A percentile compares a stretch with the other conserved stretches of the same genome.
Conservation (phyloP, 2,113 vertebrate genomes). For the Anarrhichthys ocellatus region DNA sequence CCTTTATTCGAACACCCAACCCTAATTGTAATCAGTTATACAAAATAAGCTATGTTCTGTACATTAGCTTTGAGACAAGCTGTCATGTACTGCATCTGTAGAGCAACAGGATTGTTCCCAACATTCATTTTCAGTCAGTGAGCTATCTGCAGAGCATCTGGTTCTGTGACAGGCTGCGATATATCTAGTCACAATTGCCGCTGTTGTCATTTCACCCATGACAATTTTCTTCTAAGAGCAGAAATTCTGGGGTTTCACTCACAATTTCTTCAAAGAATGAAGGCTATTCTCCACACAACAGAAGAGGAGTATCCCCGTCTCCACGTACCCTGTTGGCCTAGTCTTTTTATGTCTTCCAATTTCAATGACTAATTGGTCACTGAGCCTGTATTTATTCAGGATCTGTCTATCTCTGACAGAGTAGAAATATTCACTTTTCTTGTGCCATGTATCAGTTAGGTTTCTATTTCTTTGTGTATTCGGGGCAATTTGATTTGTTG, state of each 20-base stretch:
- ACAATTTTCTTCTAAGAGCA: background rate
- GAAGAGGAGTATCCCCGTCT: background rate
- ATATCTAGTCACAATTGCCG: background rate
- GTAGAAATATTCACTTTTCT: background rate
- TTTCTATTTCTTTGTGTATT: background rate
- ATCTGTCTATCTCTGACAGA: background rate
- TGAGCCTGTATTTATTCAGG: background rate
- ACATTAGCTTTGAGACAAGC: background rate
- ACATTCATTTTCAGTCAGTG: background rate
- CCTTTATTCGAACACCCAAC: background rate
- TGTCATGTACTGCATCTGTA: background rate
- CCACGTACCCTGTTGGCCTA: background rate
- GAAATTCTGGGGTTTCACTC: background rate
- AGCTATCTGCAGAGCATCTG: constrained; percentile 28
- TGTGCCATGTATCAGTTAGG: background rate
- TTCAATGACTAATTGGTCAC: constrained; percentile 22
- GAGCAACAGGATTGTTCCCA: background rate
- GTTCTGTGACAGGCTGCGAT: constrained; percentile 12
- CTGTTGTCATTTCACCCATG: background rate
- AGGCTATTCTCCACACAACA: background rate
- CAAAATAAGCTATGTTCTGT: background rate
- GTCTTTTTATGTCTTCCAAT: constrained; percentile 7
- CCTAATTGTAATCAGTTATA: background rate
- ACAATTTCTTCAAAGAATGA: background rate
- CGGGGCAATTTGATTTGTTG: background rate